Evolutionary conservation across 2,888 invertebrate species (phyloP).

Genomic region (Galerucella calmariensis): DNA sequence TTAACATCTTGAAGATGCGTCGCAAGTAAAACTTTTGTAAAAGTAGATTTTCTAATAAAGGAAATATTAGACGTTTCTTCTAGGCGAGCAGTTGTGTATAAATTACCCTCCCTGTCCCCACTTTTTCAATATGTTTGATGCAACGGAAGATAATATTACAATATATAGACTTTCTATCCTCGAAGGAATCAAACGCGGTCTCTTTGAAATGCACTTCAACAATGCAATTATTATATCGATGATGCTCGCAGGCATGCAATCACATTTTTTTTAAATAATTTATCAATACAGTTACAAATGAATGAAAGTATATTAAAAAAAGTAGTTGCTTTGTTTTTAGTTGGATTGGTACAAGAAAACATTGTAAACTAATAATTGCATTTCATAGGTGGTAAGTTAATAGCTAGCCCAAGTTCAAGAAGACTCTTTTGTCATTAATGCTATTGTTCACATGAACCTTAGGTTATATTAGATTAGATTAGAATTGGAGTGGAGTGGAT

Average conservation of each 20-base stretch:
- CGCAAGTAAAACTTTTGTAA: conserved; percentile 31
- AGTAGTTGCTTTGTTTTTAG: background rate
- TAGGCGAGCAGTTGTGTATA: conserved; percentile 23
- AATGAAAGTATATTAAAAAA: too few relatives aligned
- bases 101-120: conserved; percentile 14
- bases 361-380: background rate
- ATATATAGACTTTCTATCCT: conserved; percentile 26
- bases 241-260: background rate
- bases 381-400: too few relatives aligned
- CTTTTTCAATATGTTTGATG: conserved; percentile 19
- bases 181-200: conserved; percentile 22
- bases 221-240: conserved; percentile 4
- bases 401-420: too few relatives aligned
- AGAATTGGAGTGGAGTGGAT: too few relatives aligned
- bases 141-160: conserved; percentile 7
- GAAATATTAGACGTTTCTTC: conserved; percentile 26
- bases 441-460: too few relatives aligned
- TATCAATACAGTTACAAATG: background rate
- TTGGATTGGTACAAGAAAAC: background rate
- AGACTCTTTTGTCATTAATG: too few relatives aligned
- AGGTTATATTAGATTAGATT: too few relatives aligned
- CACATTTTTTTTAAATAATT: background rate
- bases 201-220: conserved; percentile 25
- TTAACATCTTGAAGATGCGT: conserved; percentile 17
- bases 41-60: conserved; percentile 35